Evolutionary conservation across 2,888 invertebrate genomes (phyloP).

Genomic region (Chaitophorus viminalis): DNA sequence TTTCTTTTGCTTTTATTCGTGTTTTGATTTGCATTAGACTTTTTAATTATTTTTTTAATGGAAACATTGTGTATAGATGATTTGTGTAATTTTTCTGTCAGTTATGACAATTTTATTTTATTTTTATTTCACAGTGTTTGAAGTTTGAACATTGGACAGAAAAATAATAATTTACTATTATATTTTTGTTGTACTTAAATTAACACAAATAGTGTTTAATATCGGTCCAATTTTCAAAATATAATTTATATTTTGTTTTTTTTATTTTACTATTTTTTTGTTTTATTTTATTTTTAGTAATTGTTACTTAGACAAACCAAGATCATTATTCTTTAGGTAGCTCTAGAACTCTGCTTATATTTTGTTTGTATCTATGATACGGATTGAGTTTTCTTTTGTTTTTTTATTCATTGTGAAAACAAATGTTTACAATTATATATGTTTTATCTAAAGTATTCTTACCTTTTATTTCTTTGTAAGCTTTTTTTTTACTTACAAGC

Average conservation of each 20-base stretch:
- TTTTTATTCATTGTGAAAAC: constrained; percentile 52
- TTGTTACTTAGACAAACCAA: constrained; percentile 36
- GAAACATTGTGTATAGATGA: constrained; percentile 28
- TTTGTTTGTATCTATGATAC: constrained; percentile 48
- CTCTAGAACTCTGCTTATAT: constrained; percentile 39
- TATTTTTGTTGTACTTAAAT: constrained; percentile 48
- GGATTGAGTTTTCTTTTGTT: constrained; percentile 47
- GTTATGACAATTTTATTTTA: constrained; percentile 35
- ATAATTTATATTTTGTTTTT: constrained; percentile 29
- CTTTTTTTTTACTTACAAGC: constrained; percentile 46
- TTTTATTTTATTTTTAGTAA: constrained; percentile 29
- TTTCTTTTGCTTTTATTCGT: constrained; percentile 37
- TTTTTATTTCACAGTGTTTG: constrained; percentile 57
- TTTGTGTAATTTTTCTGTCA: constrained; percentile 45
- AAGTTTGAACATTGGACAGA: constrained; percentile 51
- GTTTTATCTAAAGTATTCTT: constrained; percentile 53
- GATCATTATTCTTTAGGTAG: constrained; percentile 39
- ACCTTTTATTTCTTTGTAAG: constrained; percentile 50
- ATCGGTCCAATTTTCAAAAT: constrained; percentile 52
- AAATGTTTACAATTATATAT: constrained; percentile 47
- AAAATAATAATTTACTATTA: constrained; percentile 11
- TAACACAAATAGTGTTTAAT: constrained; percentile 20
- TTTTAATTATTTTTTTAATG: constrained; percentile 30
- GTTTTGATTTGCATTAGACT: constrained; percentile 42
- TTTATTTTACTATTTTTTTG: constrained; percentile 19